phyloP scores from a whole-genome alignment of 2,888 invertebrate genomes.

The Drosophila ezoana region DNA sequence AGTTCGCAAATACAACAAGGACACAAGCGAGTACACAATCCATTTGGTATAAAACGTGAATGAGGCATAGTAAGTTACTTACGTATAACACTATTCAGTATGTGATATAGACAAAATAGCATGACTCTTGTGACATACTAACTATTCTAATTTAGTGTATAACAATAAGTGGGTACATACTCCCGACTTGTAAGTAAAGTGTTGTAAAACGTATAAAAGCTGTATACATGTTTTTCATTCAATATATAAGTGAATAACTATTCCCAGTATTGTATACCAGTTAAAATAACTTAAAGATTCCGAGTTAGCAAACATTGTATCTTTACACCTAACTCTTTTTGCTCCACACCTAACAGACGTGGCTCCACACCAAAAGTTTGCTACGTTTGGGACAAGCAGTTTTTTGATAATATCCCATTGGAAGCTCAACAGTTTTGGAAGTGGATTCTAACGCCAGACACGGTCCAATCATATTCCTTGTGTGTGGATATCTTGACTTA shows the following conservation, averaged over 20 bases:
- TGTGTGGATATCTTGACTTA: no score
- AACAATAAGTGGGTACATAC: not conserved
- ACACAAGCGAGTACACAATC: not conserved
- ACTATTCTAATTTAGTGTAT: not conserved
- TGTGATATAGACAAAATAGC: no score
- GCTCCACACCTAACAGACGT: not conserved
- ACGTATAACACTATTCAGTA: no score
- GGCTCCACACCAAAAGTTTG: not conserved
- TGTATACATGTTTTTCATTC: not conserved
- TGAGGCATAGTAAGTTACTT: no score
- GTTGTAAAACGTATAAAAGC: not conserved
- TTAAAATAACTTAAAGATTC: not conserved
- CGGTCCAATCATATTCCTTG: not conserved
- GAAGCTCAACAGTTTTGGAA: not conserved
- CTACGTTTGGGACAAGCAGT: conserved; percentile 47
- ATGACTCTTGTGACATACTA: not conserved
- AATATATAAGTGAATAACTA: not conserved
- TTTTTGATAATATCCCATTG: not conserved
- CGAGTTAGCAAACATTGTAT: not conserved
- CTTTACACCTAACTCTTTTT: not conserved
- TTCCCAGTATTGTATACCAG: conserved; percentile 23
- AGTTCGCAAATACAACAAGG: not conserved
- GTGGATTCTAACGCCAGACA: conserved; percentile 2
- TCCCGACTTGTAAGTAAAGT: not conserved
- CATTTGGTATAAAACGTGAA: no score